A percentile compares a stretch with the other conserved stretches of the same genome.
Conservation (phyloP, 1,140 invertebrate species). For the Drosophila erecta region DNA sequence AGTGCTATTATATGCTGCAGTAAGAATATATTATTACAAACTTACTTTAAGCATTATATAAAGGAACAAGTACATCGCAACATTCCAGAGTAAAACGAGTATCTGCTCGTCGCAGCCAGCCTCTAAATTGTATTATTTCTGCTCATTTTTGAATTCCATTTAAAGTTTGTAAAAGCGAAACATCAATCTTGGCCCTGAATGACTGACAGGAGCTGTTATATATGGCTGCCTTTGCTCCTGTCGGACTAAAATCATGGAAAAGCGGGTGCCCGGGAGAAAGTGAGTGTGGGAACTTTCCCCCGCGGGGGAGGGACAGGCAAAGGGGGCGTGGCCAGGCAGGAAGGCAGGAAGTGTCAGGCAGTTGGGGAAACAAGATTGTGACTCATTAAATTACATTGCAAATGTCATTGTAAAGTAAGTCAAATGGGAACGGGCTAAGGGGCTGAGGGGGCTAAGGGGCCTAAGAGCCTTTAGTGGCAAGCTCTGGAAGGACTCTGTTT, state of each 20-base stretch:
- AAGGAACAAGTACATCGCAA: too few relatives aligned
- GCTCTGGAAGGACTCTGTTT: slow-evolving; percentile 40
- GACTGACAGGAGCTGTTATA: slow-evolving; percentile 63
- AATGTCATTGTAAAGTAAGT: slow-evolving; percentile 83
- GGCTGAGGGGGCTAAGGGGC: neutral
- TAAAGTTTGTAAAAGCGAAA: slow-evolving; percentile 66
- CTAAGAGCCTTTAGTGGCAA: slow-evolving; percentile 30
- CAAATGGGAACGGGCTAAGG: slow-evolving; percentile 41
- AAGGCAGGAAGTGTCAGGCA: slow-evolving; percentile 75
- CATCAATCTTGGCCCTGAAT: slow-evolving; percentile 71
- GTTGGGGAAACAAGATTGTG: slow-evolving; percentile 79
- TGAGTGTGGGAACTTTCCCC: slow-evolving; percentile 17
- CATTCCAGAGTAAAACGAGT: slow-evolving; percentile 13
- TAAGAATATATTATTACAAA: too few relatives aligned
- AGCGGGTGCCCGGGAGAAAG: slow-evolving; percentile 8
- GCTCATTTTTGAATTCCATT: slow-evolving; percentile 66
- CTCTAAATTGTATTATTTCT: slow-evolving; percentile 26
- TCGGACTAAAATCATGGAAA: slow-evolving; percentile 1
- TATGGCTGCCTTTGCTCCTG: slow-evolving; percentile 30
- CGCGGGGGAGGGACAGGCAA: neutral
- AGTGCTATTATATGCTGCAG: too few relatives aligned
- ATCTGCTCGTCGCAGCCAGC: neutral
- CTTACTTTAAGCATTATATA: too few relatives aligned
- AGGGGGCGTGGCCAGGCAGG: neutral
- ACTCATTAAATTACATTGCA: slow-evolving; percentile 83